Evolutionary conservation across 2,797 vertebrate genomes (phyloP).

Genomic region (Pseudomugil gertrudae): DNA sequence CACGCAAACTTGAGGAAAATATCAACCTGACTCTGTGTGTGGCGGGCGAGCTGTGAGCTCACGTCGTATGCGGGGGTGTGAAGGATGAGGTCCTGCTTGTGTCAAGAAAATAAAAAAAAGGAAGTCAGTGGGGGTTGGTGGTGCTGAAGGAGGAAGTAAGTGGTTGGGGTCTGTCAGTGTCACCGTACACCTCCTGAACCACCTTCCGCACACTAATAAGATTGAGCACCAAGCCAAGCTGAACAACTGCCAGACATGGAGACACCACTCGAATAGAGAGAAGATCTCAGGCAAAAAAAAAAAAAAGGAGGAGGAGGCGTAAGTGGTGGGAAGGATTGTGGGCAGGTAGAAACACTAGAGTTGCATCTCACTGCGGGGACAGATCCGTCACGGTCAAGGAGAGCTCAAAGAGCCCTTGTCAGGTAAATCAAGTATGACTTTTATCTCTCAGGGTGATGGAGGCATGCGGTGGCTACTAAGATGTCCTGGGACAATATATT

Average conservation of each 20-base stretch:
- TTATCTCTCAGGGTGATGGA: constrained; percentile 78
- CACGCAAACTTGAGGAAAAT: constrained; percentile 70
- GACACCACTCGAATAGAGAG: constrained; percentile 65
- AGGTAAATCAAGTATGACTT: constrained; percentile 82
- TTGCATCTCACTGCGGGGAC: constrained; percentile 31
- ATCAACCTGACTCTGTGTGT: constrained; percentile 50
- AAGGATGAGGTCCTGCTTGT: constrained; percentile 42
- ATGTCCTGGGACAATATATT: constrained; percentile 54
- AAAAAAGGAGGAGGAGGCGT: not conserved
- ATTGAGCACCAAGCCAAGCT: constrained; percentile 71
- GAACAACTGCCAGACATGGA: constrained; percentile 71
- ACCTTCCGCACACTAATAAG: constrained; percentile 72
- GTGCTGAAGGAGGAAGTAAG: constrained; percentile 21
- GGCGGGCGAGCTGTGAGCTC: constrained; percentile 23
- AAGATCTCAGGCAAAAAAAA: constrained; percentile 32
- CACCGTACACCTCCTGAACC: constrained; percentile 64
- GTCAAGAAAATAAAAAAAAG: not conserved
- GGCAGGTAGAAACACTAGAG: constrained; percentile 42
- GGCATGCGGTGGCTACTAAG: constrained; percentile 58
- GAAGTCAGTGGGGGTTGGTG: not conserved
- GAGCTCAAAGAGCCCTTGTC: constrained; percentile 75
- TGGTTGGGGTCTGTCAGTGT: constrained; percentile 59
- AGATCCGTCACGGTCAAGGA: constrained; percentile 68
- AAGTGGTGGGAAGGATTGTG: not conserved
- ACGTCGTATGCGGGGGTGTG: constrained; percentile 33